These are phyloP conservation scores for Anguilla obscura DNA, from an alignment of 2,797 vertebrate genomes.

Conservation along the genomic window DNA sequence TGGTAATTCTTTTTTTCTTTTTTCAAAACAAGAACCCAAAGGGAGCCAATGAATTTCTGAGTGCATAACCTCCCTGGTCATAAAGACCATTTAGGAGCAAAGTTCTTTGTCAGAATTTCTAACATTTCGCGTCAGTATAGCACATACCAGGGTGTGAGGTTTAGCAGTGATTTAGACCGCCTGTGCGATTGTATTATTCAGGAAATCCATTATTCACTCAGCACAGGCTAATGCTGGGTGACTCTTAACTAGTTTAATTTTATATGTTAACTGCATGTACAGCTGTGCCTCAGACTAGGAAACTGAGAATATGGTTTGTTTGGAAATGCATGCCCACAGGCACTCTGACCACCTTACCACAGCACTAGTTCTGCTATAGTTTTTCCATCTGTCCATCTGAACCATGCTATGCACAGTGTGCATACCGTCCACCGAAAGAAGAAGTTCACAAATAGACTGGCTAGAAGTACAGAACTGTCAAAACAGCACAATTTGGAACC, in stretches of 20 bases:
- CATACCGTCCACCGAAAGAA: slow-evolving; percentile 12
- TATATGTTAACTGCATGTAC: background rate
- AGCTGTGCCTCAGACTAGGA: background rate
- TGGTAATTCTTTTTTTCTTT: slow-evolving; percentile 54
- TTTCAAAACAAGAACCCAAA: slow-evolving; percentile 56
- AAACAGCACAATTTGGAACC: slow-evolving; percentile 32
- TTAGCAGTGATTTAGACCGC: background rate
- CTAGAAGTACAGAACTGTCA: slow-evolving; percentile 32
- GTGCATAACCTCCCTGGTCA: slow-evolving; percentile 44
- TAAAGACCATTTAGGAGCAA: slow-evolving; percentile 31
- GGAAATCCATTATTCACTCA: background rate
- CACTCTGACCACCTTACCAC: background rate
- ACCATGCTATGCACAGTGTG: slow-evolving; percentile 33
- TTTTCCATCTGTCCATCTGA: slow-evolving; percentile 27
- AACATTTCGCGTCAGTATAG: slow-evolving; percentile 23
- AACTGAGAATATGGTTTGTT: no score
- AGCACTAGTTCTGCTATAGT: background rate
- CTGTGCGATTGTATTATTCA: background rate
- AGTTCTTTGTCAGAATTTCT: slow-evolving; percentile 16
- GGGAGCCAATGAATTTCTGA: slow-evolving; percentile 52
- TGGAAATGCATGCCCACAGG: background rate
- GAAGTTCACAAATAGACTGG: slow-evolving; percentile 39
- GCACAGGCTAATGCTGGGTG: no score
- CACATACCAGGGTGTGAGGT: background rate
- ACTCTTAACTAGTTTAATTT: background rate